Base-by-base conservation (phyloP, 2,797 vertebrate species). In the Tokudaia muenninki region DNA sequence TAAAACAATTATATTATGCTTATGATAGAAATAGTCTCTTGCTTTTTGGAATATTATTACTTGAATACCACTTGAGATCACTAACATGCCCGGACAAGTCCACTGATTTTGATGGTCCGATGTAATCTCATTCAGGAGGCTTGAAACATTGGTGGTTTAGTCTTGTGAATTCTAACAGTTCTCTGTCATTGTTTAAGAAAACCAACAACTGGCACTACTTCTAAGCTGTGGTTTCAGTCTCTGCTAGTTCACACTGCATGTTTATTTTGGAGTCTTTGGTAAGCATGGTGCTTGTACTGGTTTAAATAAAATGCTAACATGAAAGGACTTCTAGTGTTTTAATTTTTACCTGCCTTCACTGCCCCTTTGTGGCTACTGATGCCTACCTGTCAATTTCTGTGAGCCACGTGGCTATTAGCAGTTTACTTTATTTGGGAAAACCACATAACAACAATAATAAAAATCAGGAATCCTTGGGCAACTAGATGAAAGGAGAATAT, bases 251-350 rank as follows among this genome's bases (percentile, higher is more conserved):
- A 97, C 95, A 82, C 34, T 94, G 98, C 97, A 97, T 97, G 97
- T 97, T 98, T 96, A 97, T 97, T 98, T 98, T 97, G 97, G 96
- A 97, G 96, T 97, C 96, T 97, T 98, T 98, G 98, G 98, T 98
- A 98, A 98, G 98, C 98, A 98, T 98, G 98, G 98, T 98, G 98
- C 98, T 98, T 98, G 98, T 98, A 98, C 98, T 98, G 98, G 97
- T 98, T 98, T 98, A 97, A 98, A 99, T 98, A 98, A 98, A 99
- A 98, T 90, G 96, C 98, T 98, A 98, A 98, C 98, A 97, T 89
- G 83, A 97, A 97, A 97, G 78, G 19, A 95, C 72, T 86, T 92
- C 1, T 1, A 34, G 29, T 9, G 92, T 94, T 90, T 97, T 41
- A 13, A 95, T 97, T 92, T 95, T 84, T 61, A 70, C 50, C 91